Percentiles rank a stretch among this genome's conserved stretches.
phyloP scores from a whole-genome alignment of 2,113 vertebrate species.

The Phaethon lepturus region DNA sequence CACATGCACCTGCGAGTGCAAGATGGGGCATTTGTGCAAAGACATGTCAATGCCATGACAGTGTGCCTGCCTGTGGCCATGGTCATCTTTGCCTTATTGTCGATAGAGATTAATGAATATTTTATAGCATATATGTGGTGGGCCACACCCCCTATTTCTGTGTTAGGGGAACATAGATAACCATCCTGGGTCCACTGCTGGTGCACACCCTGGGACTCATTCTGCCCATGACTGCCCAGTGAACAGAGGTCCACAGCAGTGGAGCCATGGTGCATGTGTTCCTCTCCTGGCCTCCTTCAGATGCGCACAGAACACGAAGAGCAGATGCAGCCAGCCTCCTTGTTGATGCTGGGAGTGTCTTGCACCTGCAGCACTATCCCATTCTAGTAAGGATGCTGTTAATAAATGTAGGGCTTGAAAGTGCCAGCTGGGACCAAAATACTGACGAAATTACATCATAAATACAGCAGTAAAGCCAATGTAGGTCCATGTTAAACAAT shows the following conservation, averaged over 20 bases:
- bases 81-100: background rate
- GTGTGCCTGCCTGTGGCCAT: background rate
- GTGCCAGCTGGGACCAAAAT: background rate
- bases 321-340: background rate
- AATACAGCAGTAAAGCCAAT: background rate
- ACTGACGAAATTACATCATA: background rate
- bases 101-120: accelerated
- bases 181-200: background rate
- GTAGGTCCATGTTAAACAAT: background rate
- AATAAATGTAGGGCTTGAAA: background rate
- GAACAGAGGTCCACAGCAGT: background rate
- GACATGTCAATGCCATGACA: accelerated
- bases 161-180: background rate
- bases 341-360: background rate
- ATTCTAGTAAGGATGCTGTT: background rate
- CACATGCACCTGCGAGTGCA: accelerated
- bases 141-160: background rate
- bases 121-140: background rate
- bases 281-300: background rate
- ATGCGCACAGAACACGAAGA: background rate
- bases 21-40: background rate
- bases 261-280: accelerated
- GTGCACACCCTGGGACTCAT: accelerated
- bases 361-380: background rate
- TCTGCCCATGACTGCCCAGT: background rate